A percentile compares a stretch with the other conserved stretches of the same genome.
Conservation (phyloP, 2,888 invertebrate species). For the Priocnemis perturbator region DNA sequence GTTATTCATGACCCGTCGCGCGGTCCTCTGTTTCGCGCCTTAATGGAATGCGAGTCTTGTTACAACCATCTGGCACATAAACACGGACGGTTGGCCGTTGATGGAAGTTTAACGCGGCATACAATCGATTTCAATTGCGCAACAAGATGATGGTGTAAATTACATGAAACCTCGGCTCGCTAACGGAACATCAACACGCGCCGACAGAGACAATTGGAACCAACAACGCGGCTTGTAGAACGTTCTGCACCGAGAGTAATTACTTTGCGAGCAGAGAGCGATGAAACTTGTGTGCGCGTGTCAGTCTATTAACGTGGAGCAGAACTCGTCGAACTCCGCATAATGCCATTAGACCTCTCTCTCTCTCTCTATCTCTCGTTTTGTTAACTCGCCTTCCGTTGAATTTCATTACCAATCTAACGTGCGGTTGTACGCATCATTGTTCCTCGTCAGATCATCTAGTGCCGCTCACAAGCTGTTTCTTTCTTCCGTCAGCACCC, state of each 20-base stretch:
- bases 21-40: conserved; percentile 15
- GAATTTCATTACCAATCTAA: too few relatives aligned
- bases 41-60: conserved; percentile 44
- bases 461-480: too few relatives aligned
- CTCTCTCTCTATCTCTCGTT: too few relatives aligned
- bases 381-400: background rate
- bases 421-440: too few relatives aligned
- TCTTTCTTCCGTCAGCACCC: too few relatives aligned
- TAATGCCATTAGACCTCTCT: background rate
- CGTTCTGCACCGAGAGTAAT: conserved; percentile 38
- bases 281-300: conserved; percentile 28
- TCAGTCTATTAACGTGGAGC: too few relatives aligned
- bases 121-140: conserved; percentile 49
- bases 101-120: conserved; percentile 59
- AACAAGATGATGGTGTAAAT: conserved; percentile 44
- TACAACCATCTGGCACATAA: conserved; percentile 50
- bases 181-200: conserved; percentile 49
- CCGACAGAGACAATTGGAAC: conserved; percentile 23
- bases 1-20: background rate
- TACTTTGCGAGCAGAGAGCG: conserved; percentile 34
- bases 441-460: too few relatives aligned
- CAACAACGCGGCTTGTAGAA: conserved; percentile 1
- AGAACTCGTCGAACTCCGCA: background rate
- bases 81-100: conserved; percentile 47
- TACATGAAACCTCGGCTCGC: conserved; percentile 52